These are phyloP conservation scores for Vanacampus margaritifer DNA, from an alignment of 2,113 vertebrate genomes.

Conservation along the genomic window DNA sequence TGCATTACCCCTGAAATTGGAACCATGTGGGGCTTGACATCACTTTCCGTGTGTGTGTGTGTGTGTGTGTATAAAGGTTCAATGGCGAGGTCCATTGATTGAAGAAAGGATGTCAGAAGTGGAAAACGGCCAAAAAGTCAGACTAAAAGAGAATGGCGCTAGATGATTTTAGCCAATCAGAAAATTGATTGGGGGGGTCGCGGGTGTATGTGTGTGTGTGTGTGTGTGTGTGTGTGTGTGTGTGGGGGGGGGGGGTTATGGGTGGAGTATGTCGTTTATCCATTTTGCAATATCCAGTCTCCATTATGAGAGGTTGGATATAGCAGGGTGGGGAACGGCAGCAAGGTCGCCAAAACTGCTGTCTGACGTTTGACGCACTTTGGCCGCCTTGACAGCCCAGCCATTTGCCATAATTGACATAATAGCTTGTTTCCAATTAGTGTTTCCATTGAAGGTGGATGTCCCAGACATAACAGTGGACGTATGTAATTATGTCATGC, in stretches of 20 bases:
- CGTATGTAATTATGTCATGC: neutral
- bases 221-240: too few relatives aligned
- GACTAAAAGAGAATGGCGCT: neutral
- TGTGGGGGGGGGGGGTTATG: conserved; percentile 2
- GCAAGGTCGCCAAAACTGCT: conserved; percentile 25
- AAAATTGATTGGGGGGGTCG: too few relatives aligned
- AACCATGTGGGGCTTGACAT: conserved; percentile 64
- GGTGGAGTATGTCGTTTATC: too few relatives aligned
- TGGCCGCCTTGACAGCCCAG: conserved; percentile 52
- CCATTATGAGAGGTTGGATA: neutral
- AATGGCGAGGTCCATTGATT: conserved; percentile 2
- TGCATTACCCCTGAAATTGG: conserved; percentile 67
- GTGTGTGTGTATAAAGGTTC: conserved; percentile 19
- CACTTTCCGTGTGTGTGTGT: conserved; percentile 8
- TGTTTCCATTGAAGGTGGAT: conserved; percentile 30
- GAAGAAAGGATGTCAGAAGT: conserved; percentile 9
- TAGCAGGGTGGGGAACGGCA: neutral
- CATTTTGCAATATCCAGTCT: neutral
- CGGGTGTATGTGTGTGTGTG: too few relatives aligned
- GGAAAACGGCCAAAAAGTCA: conserved; percentile 21
- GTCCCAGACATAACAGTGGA: conserved; percentile 20
- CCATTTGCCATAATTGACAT: conserved; percentile 69
- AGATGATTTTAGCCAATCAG: too few relatives aligned
- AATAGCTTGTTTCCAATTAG: conserved; percentile 66
- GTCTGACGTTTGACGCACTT: conserved; percentile 24